Conservation (phyloP, 2,113 vertebrate genomes). For the Pholis gunnellus region DNA sequence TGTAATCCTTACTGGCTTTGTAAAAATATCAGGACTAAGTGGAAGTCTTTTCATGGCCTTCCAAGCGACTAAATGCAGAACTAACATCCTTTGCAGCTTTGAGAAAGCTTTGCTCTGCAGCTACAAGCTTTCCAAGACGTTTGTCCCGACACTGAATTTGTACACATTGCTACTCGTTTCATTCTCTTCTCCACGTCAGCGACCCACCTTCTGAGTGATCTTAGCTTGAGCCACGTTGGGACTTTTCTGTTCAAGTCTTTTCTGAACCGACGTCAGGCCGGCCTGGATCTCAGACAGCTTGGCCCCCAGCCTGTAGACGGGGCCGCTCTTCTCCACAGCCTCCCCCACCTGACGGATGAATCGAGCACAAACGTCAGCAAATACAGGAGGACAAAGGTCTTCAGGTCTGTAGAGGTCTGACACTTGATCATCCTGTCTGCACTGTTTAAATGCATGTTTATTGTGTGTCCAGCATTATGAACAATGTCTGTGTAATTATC, state of each 20-base stretch:
- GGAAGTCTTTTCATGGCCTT: not conserved
- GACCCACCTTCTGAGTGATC: slow-evolving; percentile 90
- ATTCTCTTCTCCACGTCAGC: not conserved
- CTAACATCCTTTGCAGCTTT: not conserved
- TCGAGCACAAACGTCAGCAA: not conserved
- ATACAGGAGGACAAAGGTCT: not conserved
- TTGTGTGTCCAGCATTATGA: not conserved
- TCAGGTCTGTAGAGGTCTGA: not conserved
- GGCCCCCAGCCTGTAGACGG: slow-evolving; percentile 82
- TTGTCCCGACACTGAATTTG: too few relatives aligned
- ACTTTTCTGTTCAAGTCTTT: slow-evolving; percentile 86
- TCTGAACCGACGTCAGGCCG: slow-evolving; percentile 88
- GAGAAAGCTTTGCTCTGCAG: not conserved
- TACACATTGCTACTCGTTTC: too few relatives aligned
- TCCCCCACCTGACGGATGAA: slow-evolving; percentile 80
- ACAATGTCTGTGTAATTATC: not conserved
- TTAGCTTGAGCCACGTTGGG: slow-evolving; percentile 86
- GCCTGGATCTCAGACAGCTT: slow-evolving; percentile 87
- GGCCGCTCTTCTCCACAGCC: slow-evolving; percentile 86
- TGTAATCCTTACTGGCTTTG: not conserved
- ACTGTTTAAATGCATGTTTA: not conserved
- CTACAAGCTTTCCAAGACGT: not conserved
- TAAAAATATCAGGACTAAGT: not conserved
- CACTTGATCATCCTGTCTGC: not conserved
- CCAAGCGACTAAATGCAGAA: not conserved